These are phyloP conservation scores for Stenolophus ochropezus DNA, from an alignment of 2,888 invertebrate genomes.

Conservation along the genomic window DNA sequence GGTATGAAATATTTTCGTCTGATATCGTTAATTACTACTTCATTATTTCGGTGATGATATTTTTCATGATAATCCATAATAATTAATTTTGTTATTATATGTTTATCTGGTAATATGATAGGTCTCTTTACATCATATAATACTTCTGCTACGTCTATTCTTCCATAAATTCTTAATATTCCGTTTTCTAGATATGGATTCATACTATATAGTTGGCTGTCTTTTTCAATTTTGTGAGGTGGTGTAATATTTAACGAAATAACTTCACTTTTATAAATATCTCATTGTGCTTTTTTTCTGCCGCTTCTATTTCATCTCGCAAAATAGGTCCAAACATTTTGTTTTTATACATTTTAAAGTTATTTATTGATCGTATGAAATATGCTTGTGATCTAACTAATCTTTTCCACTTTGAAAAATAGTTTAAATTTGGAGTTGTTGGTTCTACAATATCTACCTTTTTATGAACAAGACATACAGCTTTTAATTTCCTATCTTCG, in stretches of 20 bases:
- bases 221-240: not conserved
- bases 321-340: too few relatives aligned
- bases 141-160: too few relatives aligned
- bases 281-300: not conserved
- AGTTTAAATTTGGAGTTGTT: not conserved
- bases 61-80: too few relatives aligned
- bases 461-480: not conserved
- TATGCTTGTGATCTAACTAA: not conserved
- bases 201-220: not conserved
- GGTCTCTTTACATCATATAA: too few relatives aligned
- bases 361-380: not conserved
- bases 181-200: not conserved
- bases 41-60: not conserved
- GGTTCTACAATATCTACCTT: not conserved
- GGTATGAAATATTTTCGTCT: not conserved
- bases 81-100: too few relatives aligned
- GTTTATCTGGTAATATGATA: too few relatives aligned
- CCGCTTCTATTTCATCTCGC: too few relatives aligned
- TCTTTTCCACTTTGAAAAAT: not conserved
- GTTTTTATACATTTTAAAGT: not conserved
- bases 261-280: not conserved
- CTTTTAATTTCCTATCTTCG: not conserved
- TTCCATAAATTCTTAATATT: not conserved
- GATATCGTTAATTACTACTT: not conserved
- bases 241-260: not conserved